phyloP scores from a whole-genome alignment of 2,113 vertebrate genomes.

The Chionomys nivalis region DNA sequence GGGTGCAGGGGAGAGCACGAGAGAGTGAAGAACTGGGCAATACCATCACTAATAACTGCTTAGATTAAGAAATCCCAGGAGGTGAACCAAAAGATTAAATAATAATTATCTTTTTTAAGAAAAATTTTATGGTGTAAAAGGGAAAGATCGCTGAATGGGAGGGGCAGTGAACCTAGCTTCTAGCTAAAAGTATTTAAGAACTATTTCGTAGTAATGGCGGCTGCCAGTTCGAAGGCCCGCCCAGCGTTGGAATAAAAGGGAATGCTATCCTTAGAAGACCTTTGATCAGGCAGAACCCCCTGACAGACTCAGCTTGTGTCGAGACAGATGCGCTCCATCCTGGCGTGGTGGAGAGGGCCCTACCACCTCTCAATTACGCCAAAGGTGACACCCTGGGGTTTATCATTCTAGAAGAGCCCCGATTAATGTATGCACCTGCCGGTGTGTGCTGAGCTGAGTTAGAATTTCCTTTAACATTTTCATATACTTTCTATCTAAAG shows the following conservation, averaged over 20 bases:
- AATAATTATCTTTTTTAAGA: conserved; percentile 50
- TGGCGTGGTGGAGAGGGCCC: conserved; percentile 4
- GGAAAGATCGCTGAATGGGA: not conserved
- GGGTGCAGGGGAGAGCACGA: not conserved
- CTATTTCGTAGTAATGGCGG: not conserved
- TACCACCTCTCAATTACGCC: conserved; percentile 59
- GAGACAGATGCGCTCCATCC: not conserved
- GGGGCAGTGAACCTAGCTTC: not conserved
- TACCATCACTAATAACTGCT: conserved; percentile 35
- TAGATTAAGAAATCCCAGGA: conserved; percentile 47
- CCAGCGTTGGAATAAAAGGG: conserved; percentile 60
- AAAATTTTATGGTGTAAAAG: conserved; percentile 43
- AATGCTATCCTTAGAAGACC: conserved; percentile 51
- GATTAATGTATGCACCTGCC: conserved; percentile 76
- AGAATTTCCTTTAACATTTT: conserved; percentile 60
- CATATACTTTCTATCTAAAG: conserved; percentile 54
- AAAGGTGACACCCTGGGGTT: conserved; percentile 64
- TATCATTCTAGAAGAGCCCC: conserved; percentile 55
- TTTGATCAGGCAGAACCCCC: conserved; percentile 62
- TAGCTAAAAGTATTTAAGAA: conserved; percentile 47
- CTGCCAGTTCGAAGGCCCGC: not conserved
- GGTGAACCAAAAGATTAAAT: conserved; percentile 7
- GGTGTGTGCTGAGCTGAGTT: conserved; percentile 53
- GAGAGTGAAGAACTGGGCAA: not conserved
- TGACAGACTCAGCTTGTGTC: conserved; percentile 2